These are phyloP conservation scores for Furnarius figulus DNA, from an alignment of 2,113 vertebrate species.

Conservation along the genomic window DNA sequence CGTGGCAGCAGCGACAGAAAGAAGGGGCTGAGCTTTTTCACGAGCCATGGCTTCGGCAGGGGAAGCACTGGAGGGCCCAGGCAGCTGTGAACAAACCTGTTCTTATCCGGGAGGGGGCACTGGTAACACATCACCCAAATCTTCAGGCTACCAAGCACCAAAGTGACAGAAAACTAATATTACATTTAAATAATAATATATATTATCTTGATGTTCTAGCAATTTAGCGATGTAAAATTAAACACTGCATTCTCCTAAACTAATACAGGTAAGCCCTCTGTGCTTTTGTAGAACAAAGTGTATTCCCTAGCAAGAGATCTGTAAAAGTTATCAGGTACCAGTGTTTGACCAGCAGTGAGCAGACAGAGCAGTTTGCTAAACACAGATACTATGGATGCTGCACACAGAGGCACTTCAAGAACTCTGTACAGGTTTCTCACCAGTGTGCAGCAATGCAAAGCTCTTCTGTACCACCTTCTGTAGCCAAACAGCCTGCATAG, in stretches of 20 bases:
- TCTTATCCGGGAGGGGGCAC: constrained; percentile 40
- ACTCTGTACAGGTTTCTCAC: background rate
- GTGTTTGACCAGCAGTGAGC: background rate
- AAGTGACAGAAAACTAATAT: background rate
- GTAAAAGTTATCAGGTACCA: background rate
- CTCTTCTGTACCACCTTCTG: background rate
- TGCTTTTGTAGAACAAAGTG: background rate
- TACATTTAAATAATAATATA: background rate
- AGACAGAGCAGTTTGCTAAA: background rate
- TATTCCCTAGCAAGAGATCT: background rate
- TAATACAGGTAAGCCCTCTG: background rate
- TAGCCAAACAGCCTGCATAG: background rate
- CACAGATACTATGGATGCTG: background rate
- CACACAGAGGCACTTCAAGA: background rate
- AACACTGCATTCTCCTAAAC: background rate
- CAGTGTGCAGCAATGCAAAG: background rate
- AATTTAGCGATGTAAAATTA: background rate
- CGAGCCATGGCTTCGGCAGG: background rate
- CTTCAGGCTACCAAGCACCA: background rate
- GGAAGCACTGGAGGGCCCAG: background rate
- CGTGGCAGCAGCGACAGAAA: background rate
- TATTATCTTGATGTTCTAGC: background rate
- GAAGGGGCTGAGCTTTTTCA: background rate
- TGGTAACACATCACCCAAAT: background rate
- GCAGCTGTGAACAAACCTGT: background rate